A percentile compares a stretch with the other conserved stretches of the same genome.
These are phyloP conservation scores for Phodopus roborovskii DNA, from an alignment of 2,113 vertebrate genomes.

Conservation along the genomic window DNA sequence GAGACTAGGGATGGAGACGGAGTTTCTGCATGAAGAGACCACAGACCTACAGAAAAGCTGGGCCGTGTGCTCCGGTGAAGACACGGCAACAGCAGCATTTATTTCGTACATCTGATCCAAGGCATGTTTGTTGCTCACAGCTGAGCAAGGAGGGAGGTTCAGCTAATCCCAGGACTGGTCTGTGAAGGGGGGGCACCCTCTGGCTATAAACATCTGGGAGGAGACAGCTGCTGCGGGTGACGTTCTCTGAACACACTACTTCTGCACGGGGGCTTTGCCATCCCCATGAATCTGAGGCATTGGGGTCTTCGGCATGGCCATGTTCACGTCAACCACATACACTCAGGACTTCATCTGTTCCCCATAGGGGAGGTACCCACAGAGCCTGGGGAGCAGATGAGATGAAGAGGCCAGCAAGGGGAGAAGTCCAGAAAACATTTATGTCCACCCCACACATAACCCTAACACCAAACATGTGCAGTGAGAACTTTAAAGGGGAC, in stretches of 20 bases:
- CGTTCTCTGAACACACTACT: neutral
- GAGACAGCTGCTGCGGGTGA: neutral
- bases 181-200: neutral
- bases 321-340: neutral
- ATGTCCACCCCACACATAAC: rapidly evolving
- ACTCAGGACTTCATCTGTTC: neutral
- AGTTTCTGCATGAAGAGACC: neutral
- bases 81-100: neutral
- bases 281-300: neutral
- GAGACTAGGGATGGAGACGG: neutral
- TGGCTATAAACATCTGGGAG: neutral
- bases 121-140: neutral
- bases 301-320: neutral
- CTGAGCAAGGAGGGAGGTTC: neutral
- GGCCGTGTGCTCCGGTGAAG: neutral
- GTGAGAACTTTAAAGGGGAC: neutral
- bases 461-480: neutral
- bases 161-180: neutral
- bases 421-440: neutral
- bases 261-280: neutral
- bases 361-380: rapidly evolving
- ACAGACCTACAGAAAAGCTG: neutral
- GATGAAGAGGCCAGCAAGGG: rapidly evolving
- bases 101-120: neutral
- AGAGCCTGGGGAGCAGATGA: neutral